Conservation (phyloP, 2,113 vertebrate genomes). For the Gymnogyps californianus region DNA sequence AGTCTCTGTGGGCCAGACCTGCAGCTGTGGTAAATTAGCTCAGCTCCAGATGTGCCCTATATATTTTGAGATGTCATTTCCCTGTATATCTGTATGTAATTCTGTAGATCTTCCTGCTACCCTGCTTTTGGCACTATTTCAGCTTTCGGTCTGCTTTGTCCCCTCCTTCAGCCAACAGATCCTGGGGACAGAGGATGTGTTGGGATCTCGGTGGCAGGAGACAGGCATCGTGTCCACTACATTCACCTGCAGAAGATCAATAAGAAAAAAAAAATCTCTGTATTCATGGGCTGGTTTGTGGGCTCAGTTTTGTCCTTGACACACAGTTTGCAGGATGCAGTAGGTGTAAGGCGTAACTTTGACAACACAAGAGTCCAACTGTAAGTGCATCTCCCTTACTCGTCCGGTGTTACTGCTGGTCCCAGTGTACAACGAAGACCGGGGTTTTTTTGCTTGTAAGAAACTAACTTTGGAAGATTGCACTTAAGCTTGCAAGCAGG, state of each 20-base stretch:
- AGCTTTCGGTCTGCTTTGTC: not conserved
- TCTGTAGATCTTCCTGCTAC: not conserved
- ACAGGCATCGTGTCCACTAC: fast-evolving
- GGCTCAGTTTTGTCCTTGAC: not conserved
- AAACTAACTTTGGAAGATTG: not conserved
- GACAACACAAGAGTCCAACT: not conserved
- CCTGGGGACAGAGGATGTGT: not conserved
- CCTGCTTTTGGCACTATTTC: not conserved
- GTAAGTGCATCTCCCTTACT: not conserved
- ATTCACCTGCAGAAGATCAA: not conserved
- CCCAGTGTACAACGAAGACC: not conserved
- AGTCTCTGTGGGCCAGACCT: conserved; percentile 24
- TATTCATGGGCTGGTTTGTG: not conserved
- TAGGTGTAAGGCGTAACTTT: not conserved
- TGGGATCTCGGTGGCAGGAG: not conserved
- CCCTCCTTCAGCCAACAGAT: not conserved
- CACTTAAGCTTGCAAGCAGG: not conserved
- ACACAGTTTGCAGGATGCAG: not conserved
- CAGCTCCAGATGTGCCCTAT: conserved; percentile 25
- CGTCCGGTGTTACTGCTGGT: not conserved
- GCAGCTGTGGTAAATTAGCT: conserved; percentile 52
- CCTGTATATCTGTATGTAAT: not conserved
- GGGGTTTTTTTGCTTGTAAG: not conserved
- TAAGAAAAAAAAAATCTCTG: not conserved
- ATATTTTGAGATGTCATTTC: not conserved